Conservation (phyloP, 2,797 vertebrate species). For the Miichthys miiuy region DNA sequence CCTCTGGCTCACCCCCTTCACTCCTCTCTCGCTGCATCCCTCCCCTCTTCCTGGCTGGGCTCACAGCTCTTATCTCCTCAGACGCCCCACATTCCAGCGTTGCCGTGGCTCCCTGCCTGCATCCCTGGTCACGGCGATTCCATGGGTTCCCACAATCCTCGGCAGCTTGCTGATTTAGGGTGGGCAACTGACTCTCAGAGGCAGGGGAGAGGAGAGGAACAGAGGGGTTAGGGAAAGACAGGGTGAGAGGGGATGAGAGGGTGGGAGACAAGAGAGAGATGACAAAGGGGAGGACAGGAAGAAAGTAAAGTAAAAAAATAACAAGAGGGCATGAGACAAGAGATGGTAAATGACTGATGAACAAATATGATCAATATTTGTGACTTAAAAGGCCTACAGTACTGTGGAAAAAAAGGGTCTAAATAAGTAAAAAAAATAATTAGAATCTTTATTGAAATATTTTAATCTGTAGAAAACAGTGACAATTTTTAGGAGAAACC, state of each 20-base stretch:
- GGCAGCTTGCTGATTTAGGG: constrained; percentile 86
- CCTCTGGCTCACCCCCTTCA: constrained; percentile 76
- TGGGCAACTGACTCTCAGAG: constrained; percentile 84
- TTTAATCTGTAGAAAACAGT: constrained; percentile 49
- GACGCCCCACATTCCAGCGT: constrained; percentile 89
- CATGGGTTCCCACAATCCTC: constrained; percentile 89
- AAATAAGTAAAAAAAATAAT: constrained; percentile 37
- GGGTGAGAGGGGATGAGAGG: constrained; percentile 64
- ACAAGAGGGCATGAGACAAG: constrained; percentile 27
- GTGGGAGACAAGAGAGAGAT: constrained; percentile 53
- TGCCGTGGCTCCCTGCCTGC: constrained; percentile 89
- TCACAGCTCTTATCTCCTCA: constrained; percentile 89
- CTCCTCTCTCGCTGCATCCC: constrained; percentile 64
- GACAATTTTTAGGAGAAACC: constrained; percentile 46
- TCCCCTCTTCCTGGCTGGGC: constrained; percentile 83
- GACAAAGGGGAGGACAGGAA: constrained; percentile 44
- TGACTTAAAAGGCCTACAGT: neutral
- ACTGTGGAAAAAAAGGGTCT: neutral
- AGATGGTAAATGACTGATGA: constrained; percentile 2
- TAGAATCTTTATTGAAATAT: constrained; percentile 62
- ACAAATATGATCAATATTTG: constrained; percentile 10
- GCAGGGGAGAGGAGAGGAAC: constrained; percentile 74
- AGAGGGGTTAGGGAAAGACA: constrained; percentile 70
- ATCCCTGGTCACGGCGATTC: constrained; percentile 89
- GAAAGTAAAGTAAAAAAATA: constrained; percentile 65